Conservation (phyloP, 2,888 invertebrate species). For the Corythucha ciliata region DNA sequence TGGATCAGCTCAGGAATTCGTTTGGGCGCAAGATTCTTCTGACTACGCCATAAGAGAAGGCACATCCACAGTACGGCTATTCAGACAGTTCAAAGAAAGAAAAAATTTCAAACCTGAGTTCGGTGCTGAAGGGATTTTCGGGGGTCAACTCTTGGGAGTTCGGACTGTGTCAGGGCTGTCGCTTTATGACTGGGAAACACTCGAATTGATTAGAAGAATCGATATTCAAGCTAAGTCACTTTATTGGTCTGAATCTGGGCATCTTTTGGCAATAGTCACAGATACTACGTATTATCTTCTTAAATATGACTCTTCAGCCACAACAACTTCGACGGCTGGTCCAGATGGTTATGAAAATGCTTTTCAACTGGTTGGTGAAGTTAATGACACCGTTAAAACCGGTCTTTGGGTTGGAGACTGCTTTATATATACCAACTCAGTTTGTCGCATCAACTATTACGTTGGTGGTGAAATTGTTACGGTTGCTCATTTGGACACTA, state of each 20-base stretch:
- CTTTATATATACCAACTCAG: conserved; percentile 96
- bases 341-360: conserved; percentile 94
- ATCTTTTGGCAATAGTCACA: conserved; percentile 84
- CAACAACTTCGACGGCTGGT: conserved; percentile 62
- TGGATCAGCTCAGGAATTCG: conserved; percentile 96
- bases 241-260: conserved; percentile 95
- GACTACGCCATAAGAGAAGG: conserved; percentile 84
- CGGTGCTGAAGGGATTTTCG: conserved; percentile 90
- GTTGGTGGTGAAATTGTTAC: conserved; percentile 99
- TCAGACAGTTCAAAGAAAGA: conserved; percentile 96
- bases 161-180: conserved; percentile 84
- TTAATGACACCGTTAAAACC: conserved; percentile 85
- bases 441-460: conserved; percentile 96
- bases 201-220: conserved; percentile 85
- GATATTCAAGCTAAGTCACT: conserved; percentile 92
- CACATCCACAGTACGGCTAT: conserved; percentile 81
- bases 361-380: conserved; percentile 79
- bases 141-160: conserved; percentile 83
- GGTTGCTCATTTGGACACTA: conserved; percentile 91
- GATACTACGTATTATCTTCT: conserved; percentile 93
- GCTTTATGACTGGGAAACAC: conserved; percentile 96
- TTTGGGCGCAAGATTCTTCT: conserved; percentile 95
- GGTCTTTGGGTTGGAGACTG: conserved; percentile 98
- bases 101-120: conserved; percentile 94
- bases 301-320: conserved; percentile 72